Conservation (phyloP, 2,113 vertebrate genomes). For the Gallinago media region DNA sequence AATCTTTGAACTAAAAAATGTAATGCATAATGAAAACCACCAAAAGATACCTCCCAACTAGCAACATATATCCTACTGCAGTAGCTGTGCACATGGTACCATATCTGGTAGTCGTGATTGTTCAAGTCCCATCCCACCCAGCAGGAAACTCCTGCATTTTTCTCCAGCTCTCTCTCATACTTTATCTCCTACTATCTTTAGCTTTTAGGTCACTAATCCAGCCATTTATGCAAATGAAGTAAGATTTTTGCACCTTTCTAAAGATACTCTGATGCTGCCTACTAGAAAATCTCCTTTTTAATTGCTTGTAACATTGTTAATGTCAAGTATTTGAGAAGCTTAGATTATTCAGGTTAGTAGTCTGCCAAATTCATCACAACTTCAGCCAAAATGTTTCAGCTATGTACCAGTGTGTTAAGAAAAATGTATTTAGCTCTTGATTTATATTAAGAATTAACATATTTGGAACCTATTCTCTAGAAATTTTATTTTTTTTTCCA, state of each 20-base stretch:
- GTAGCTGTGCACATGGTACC: neutral
- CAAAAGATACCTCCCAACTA: neutral
- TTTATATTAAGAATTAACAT: neutral
- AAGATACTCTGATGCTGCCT: neutral
- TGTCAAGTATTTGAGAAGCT: neutral
- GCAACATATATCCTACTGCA: neutral
- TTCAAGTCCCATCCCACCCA: neutral
- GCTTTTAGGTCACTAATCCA: neutral
- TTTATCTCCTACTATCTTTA: neutral
- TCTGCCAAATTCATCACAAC: neutral
- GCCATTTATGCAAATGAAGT: neutral
- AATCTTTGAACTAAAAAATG: neutral
- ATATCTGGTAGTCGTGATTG: accelerated
- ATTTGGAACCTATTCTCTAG: neutral
- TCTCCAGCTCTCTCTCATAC: neutral
- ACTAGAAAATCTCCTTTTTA: neutral
- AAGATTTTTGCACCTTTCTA: neutral
- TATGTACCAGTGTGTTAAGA: neutral
- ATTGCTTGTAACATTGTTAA: neutral
- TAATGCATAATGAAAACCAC: neutral
- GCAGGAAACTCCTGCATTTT: neutral
- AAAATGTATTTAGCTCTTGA: neutral
- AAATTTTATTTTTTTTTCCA: neutral
- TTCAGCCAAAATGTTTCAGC: neutral
- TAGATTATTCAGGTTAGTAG: neutral